Evolutionary conservation across 2,113 vertebrate genomes (phyloP), one percentile per base, ranked within the genome.

Genomic region (Willisornis vidua): DNA sequence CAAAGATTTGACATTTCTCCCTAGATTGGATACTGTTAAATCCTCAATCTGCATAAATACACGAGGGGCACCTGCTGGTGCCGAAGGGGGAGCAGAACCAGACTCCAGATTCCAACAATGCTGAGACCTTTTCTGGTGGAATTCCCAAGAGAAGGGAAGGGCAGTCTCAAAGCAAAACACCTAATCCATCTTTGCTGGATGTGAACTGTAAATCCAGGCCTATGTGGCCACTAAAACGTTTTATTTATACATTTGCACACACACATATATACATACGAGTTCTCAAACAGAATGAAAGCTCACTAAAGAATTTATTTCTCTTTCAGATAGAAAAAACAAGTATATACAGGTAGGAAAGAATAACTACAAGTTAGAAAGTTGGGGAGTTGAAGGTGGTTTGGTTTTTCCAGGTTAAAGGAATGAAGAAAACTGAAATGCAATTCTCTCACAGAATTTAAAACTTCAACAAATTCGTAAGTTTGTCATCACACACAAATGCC

Each of bases 191-290:
- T 94, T 48, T 35, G 28, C 2, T 59, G 43, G 22, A 63, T 20
- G 14, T 18, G 33, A 33, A 39, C 26, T 61, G 12, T 14, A 86
- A 90, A 89, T 19, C 65, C 35, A 31, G 16, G 10, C 12, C 49
- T 43, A 18, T 7, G 6, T 5, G 15, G 57, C 58, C 51, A 11
- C 33, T 71, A 63, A 31, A 3, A 2, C 7, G 19, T 59, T 76
- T 57, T 45, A 52, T 55, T 83, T 80, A 77, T 33, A 59, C 4
- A 2, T 28, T 48, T 12, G 26, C 35, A 33, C 9, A 70, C 4
- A 54, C 0, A 3, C 9, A 39, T 5, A 3, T 6, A 45, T 24
- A 35, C 2, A 7, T 5, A 0, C 0, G 51, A 48, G 26, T 52
- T 63, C 67, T 29, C 52, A 86, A 85, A 39, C 4, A 79, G 43